Base-by-base conservation (phyloP, 2,113 vertebrate genomes). In the Fregetta grallaria region DNA sequence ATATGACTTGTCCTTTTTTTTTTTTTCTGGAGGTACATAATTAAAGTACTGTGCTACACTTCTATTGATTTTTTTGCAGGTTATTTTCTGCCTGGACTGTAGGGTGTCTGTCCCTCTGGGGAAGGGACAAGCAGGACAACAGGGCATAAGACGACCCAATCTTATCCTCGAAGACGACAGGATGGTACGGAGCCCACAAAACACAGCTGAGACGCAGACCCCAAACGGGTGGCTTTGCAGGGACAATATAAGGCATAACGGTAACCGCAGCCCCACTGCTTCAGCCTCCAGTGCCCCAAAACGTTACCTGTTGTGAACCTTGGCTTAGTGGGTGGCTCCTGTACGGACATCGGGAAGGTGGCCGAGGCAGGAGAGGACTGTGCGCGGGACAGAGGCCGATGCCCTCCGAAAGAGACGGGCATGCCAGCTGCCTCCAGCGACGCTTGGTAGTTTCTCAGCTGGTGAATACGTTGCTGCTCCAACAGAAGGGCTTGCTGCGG, bases 381-480 rank as follows among this genome's bases (percentile, higher is more conserved):
- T 1, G 99, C 99, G 56, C 99, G 98, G 74, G 99, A 99, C 55
- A 99, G 99, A 32, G 99, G 99, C 11, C 99, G 98, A 91, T 99
- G 99, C 8, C 98, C 97, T 5, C 98, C 97, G 0, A 99, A 98
- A 58, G 97, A 99, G 75, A 99, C 98, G 0, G 99, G 98, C 88
- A 99, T 97, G 32, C 99, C 99, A 0, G 99, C 99, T 0, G 99
- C 99, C 97, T 99, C 99, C 98, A 99, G 98, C 1, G 99, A 99
- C 0, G 99, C 99, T 95, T 99, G 99, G 98, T 99, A 99, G 97
- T 98, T 99, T 96, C 99, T 99, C 98, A 99, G 97, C 98, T 99
- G 99, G 97, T 99, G 99, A 87, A 99, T 99, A 50, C 99, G 98
- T 95, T 99, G 99, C 97, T 99, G 99, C 95, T 99, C 99, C 95